phyloP scores from a whole-genome alignment of 2,888 invertebrate species.

The Meghimatium bilineatum region DNA sequence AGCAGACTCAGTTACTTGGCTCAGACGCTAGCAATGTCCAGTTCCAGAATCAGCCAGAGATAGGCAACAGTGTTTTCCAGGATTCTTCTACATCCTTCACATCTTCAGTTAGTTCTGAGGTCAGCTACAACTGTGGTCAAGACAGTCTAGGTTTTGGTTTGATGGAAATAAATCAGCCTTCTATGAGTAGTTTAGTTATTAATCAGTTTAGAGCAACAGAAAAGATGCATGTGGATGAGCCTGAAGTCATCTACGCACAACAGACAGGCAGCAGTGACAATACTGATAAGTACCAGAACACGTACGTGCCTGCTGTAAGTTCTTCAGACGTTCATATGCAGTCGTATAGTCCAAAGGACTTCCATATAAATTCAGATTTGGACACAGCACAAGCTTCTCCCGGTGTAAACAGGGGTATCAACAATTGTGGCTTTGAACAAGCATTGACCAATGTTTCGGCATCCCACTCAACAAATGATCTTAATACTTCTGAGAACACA shows the following conservation, averaged over 20 bases:
- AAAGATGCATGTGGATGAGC: slow-evolving; percentile 45
- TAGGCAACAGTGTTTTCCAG: slow-evolving; percentile 20
- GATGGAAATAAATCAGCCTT: not conserved
- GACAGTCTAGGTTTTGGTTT: slow-evolving; percentile 14
- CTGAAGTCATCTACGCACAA: not conserved
- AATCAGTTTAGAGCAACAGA: slow-evolving; percentile 32
- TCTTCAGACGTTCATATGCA: slow-evolving; percentile 10
- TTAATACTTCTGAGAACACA: not conserved
- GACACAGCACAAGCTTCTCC: not conserved
- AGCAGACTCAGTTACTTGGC: not conserved
- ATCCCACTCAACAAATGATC: slow-evolving; percentile 15
- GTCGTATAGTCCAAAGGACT: not conserved
- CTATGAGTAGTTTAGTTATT: not conserved
- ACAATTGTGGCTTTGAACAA: not conserved
- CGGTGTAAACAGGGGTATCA: not conserved
- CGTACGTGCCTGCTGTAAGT: too few species aligned
- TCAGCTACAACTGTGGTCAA: slow-evolving; percentile 5
- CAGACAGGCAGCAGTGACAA: not conserved
- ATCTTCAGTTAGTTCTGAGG: not conserved
- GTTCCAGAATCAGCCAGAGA: slow-evolving; percentile 24
- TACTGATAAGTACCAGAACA: not conserved
- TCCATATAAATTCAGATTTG: not conserved
- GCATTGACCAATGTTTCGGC: not conserved
- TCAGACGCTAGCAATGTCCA: not conserved
- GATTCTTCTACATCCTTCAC: slow-evolving; percentile 15